These are phyloP conservation scores for Holcopasites calliopsidis DNA, from an alignment of 1,140 invertebrate genomes.

Conservation along the genomic window DNA sequence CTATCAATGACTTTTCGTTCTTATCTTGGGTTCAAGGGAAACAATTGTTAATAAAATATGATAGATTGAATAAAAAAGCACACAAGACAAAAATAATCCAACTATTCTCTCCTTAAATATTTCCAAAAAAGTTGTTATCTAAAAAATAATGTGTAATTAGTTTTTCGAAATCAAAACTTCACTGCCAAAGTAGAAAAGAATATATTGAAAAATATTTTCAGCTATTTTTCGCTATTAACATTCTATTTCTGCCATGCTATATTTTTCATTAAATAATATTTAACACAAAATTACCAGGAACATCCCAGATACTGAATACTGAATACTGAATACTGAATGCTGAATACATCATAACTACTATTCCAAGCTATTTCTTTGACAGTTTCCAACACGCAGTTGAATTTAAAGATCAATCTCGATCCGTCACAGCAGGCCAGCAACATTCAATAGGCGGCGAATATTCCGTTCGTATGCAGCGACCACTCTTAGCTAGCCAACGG, in stretches of 20 bases:
- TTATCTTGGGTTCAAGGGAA: neutral
- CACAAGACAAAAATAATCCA: neutral
- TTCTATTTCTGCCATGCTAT: no score
- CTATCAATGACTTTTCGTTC: neutral
- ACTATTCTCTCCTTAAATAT: neutral
- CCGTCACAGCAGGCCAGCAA: constrained; percentile 53
- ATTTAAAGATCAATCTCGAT: constrained; percentile 41
- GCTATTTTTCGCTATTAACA: no score
- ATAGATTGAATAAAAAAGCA: neutral
- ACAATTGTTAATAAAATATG: neutral
- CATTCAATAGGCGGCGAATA: constrained; percentile 68
- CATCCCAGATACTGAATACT: no score
- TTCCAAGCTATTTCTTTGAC: neutral
- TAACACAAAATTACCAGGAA: no score
- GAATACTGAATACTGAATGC: no score
- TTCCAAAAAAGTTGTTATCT: neutral
- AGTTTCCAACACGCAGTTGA: neutral
- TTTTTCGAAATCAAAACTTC: neutral
- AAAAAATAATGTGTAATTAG: neutral
- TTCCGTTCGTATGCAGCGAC: constrained; percentile 36
- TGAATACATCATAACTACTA: no score
- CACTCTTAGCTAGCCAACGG: constrained; percentile 4
- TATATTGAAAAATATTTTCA: no score
- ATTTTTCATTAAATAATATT: no score
- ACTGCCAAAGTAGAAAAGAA: neutral